Evolutionary conservation across 2,888 invertebrate genomes (phyloP), one percentile per base, ranked within the genome.

Genomic region (Belgica antarctica): DNA sequence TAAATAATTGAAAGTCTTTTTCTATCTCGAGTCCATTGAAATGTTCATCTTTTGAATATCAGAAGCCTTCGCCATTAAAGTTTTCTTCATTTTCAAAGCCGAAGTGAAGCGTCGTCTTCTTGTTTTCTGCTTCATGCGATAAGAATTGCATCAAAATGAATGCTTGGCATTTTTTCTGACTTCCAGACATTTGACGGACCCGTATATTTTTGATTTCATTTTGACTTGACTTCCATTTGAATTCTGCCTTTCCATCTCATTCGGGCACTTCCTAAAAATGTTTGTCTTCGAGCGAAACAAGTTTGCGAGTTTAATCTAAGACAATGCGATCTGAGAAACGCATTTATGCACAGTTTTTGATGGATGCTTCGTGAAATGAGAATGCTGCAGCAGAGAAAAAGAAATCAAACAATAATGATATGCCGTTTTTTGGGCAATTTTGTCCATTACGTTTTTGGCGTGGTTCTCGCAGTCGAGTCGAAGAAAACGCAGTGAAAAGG

Each of bases 151-250:
- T 59, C 25, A 59, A 52, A 52, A 52, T 52, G 22, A 65, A 65
- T 65, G 65, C 28, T 17, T 59, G 27, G 19, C 27, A 59, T 15
- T 24, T 59, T n/a, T 46, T 12, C 25, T 68, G 68, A 57, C 68
- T 68, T 66, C 66, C 66, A 66, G 66, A 66, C 66, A 66, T 66
- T 66, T 52, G 52, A 52, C 52, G 52, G 22, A 52, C 52, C 10
- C 1, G 22, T 19, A 8, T 41, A n/a, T 22, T 25, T 65, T 65
- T 27, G 47, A 57, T 47, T 68, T 68, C 68, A 34, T 31, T 57
- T 41, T 41, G 7, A 12, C 15, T 31, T 22, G 27, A 68, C 52
- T 68, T 68, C 68, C 68, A 68, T 68, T 68, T 68, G 22, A 68
- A 2, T 65, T 27, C 7, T 41, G 25, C 46, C 22, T 19, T 24